Percentiles rank a stretch among this genome's conserved stretches.
phyloP scores from a whole-genome alignment of 1,140 invertebrate species.

The Meloidogyne floridensis region DNA sequence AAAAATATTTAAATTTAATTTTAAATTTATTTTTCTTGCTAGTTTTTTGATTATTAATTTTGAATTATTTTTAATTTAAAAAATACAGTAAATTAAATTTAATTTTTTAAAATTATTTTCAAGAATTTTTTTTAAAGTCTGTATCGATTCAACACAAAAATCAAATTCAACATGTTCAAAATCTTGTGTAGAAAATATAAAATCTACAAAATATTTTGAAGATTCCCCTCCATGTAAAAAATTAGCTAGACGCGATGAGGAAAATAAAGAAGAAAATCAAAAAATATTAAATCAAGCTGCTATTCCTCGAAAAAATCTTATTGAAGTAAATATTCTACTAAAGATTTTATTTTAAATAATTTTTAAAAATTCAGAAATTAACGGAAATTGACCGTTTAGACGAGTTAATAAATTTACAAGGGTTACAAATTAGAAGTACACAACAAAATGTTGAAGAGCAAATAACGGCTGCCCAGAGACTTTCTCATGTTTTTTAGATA shows the following conservation, averaged over 20 bases:
- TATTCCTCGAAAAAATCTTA: slow-evolving; percentile 8
- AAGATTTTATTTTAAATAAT: neutral
- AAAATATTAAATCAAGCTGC: neutral
- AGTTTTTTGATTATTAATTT: no score
- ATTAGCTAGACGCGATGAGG: slow-evolving; percentile 9
- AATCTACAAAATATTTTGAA: neutral
- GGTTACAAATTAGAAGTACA: slow-evolving; percentile 77
- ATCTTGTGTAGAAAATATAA: slow-evolving; percentile 14
- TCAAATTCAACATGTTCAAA: neutral
- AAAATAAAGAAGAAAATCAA: neutral
- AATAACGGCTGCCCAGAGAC: slow-evolving; percentile 44
- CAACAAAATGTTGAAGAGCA: slow-evolving; percentile 66
- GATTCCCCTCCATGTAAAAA: neutral
- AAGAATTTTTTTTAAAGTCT: neutral
- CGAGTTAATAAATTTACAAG: slow-evolving; percentile 56
- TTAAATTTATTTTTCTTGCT: no score
- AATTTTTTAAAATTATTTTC: no score
- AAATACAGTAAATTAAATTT: no score
- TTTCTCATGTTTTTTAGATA: slow-evolving; percentile 39
- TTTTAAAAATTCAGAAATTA: no score
- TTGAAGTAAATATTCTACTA: neutral
- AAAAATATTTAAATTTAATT: no score
- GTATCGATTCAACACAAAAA: neutral
- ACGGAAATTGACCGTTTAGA: slow-evolving; percentile 37
- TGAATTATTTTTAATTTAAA: no score